A percentile compares a stretch with the other conserved stretches of the same genome.
Conservation (phyloP, 2,113 vertebrate species). For the Pan troglodytes region NHGRI_mPanTro3-v2.1_pri NC_072407.2:34469001-34469500, state of each 20-base stretch:
- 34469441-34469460: constrained; percentile 81
- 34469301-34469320: constrained; percentile 87
- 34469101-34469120: background rate
- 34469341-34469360: constrained; percentile 86
- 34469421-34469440: constrained; percentile 83
- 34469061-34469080: background rate
- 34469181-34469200: constrained; percentile 36
- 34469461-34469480: constrained; percentile 83
- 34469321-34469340: constrained; percentile 87
- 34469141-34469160: constrained; percentile 55
- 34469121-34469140: background rate
- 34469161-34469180: background rate
- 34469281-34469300: constrained; percentile 77
- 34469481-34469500: constrained; percentile 66
- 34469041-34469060: background rate
- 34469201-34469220: constrained; percentile 76
- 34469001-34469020: background rate
- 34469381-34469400: constrained; percentile 85
- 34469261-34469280: constrained; percentile 85
- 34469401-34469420: constrained; percentile 74
- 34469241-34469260: constrained; percentile 79
- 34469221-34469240: constrained; percentile 68
- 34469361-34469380: constrained; percentile 83
- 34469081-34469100: background rate
- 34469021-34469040: background rate